Evolutionary conservation across 2,113 vertebrate genomes (phyloP), one percentile per base, ranked within the genome.

Genomic region (Platichthys stellatus): DNA sequence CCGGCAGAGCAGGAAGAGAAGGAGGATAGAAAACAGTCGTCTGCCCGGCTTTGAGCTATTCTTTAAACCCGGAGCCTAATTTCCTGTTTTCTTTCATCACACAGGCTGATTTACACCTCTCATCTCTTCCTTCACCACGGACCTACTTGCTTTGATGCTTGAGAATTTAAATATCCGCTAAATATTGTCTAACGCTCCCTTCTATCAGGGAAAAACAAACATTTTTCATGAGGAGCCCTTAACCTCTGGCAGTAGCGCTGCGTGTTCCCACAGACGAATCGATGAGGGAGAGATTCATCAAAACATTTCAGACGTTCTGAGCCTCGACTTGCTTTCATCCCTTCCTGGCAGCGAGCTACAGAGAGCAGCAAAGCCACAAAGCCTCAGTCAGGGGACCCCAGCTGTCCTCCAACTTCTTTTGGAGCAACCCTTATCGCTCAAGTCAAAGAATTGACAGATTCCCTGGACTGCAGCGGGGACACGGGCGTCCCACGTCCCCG

Each of bases 1-100:
- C 79, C 69, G 59, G 82, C 65, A 53, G 80, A 76, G 78, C 68
- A 80, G 80, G 80, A 80, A 53, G 88, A 28, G n/a, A 40, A 24
- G 28, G 58, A 51, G 71, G 76, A 73, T 21, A 23, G 72, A 65
- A 81, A 87, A 79, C 58, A 12, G 56, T 31, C 43, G 66, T 76
- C 65, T 53, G 64, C 15, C 51, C 67, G 67, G 66, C 72, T 64
- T 53, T 40, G 43, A 66, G 78, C 43, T 77, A 74, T 74, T 71
- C 18, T 57, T 81, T 70, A 17, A 86, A 85, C 78, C 69, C 40
- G 69, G 35, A 28, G 71, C 66, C 80, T 69, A 72, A 80, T 81
- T 73, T 57, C 21, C 21, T 58, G 57, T 64, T 26, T 75, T 72
- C 74, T 59, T 23, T 45, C 62, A 70, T 72, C 64, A 72, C 13